These are phyloP conservation scores for Pseudocheirus occidentalis DNA, from an alignment of 2,797 vertebrate genomes.

Conservation along the genomic window DNA sequence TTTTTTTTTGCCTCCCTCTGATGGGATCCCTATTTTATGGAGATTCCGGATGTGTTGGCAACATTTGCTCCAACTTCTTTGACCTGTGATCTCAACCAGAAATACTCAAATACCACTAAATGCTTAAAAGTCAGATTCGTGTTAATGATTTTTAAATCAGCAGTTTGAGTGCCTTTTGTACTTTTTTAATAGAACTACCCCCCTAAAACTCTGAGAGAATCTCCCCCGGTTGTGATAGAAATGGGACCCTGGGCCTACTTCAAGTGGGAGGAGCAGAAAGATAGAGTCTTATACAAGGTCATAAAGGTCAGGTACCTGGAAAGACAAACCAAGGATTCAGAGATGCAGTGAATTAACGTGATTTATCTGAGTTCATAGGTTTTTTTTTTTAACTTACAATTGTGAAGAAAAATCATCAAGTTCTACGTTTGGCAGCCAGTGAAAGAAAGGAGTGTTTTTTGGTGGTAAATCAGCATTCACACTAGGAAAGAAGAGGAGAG, in stretches of 20 bases:
- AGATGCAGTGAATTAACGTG: not conserved
- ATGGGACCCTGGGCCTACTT: not conserved
- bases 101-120: not conserved
- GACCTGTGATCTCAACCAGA: not conserved
- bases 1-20: not conserved
- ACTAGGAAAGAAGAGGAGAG: not conserved
- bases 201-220: not conserved
- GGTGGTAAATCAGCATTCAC: not conserved
- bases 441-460: not conserved
- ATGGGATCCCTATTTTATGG: not conserved
- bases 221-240: not conserved
- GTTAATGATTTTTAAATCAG: not conserved
- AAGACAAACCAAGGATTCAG: not conserved
- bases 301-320: not conserved
- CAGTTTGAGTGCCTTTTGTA: not conserved
- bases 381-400: not conserved
- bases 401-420: not conserved
- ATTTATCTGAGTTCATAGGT: not conserved
- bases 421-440: not conserved
- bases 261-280: conserved; percentile 20
- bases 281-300: not conserved
- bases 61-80: not conserved
- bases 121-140: not conserved
- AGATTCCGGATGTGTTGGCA: not conserved
- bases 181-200: not conserved